These are phyloP conservation scores for Alviniconcha strummeri DNA, from an alignment of 2,888 invertebrate genomes.

Conservation along the genomic window DNA sequence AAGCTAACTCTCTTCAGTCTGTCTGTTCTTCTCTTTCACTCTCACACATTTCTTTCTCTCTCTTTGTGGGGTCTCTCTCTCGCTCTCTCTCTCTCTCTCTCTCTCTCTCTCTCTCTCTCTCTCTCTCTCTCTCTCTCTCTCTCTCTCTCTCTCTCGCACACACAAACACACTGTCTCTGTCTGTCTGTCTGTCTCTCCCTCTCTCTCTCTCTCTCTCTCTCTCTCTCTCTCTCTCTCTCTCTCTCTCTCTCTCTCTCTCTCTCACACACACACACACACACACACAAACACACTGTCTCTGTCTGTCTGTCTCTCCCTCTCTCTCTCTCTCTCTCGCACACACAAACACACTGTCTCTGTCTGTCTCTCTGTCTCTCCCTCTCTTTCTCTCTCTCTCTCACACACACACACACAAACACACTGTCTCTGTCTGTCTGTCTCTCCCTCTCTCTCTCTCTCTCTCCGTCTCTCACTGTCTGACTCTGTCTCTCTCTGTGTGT, in stretches of 20 bases:
- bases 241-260: not conserved
- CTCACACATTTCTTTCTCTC: not conserved
- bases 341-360: too few species aligned
- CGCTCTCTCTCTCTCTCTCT: not conserved
- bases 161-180: too few species aligned
- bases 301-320: not conserved
- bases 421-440: not conserved
- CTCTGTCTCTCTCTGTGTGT: not conserved
- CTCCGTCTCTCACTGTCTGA: not conserved
- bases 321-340: too few species aligned
- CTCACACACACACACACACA: too few species aligned
- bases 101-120: not conserved
- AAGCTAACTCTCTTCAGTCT: not conserved
- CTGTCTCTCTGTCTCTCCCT: too few species aligned
- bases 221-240: not conserved
- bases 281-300: too few species aligned
- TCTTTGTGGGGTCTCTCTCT: not conserved
- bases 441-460: not conserved
- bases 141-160: too few species aligned
- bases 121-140: not conserved
- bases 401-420: too few species aligned
- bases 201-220: not conserved
- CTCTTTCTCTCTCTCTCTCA: too few species aligned
- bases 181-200: slow-evolving; percentile 2
- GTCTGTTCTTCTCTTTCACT: not conserved